Base-by-base conservation (phyloP, 1,140 invertebrate genomes). In the Diploscapter pachys region DNA sequence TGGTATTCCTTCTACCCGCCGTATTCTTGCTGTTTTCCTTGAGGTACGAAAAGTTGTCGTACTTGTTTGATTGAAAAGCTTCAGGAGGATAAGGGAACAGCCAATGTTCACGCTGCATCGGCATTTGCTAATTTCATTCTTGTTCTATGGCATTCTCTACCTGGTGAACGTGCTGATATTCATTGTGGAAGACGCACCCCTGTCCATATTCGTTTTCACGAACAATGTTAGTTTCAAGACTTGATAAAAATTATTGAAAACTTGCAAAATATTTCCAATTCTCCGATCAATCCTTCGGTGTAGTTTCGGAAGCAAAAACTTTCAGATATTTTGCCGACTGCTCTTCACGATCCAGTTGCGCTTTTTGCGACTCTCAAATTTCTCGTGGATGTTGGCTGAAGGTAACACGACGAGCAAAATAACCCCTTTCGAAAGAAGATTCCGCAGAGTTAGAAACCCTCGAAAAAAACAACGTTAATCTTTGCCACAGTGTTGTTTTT, bases 371-470 rank as follows among this genome's bases (percentile, higher is more conserved):
- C 78, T 80, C 2, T 74, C 80, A 2, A 82, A 79, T 64, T 87
- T 85, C 72, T 76, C 86, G 56, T 86, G 85, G 79, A 89, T 89
- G 88, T 88, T 89, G 66, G 88, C 88, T 76, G 89, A 90, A 80
- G 88, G 87, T 0, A 88, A 87, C 74, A 31, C 31, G 31, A 31
- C 31, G 31, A 31, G 31, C 31, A 31, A 31, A 31, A 31, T 31
- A 89, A 88, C 73, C 84, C 90, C 0, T 89, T 89, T 80, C 85
- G 87, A 53, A 82, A 31, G 31, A 31, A 31, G 90, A 4, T 86
- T 90, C 67, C 59, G 53, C 61, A 72, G 11, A 69, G 56, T 63
- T 54, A 68, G 51, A n/a, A 50, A 51, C 6, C 66, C 31, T 31
- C 31, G 31, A 31, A 31, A 31, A 31, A 31, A 31, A 31, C 31